These are phyloP conservation scores for Ophonus ardosiacus DNA, from an alignment of 2,888 invertebrate genomes.

Conservation along the genomic window DNA sequence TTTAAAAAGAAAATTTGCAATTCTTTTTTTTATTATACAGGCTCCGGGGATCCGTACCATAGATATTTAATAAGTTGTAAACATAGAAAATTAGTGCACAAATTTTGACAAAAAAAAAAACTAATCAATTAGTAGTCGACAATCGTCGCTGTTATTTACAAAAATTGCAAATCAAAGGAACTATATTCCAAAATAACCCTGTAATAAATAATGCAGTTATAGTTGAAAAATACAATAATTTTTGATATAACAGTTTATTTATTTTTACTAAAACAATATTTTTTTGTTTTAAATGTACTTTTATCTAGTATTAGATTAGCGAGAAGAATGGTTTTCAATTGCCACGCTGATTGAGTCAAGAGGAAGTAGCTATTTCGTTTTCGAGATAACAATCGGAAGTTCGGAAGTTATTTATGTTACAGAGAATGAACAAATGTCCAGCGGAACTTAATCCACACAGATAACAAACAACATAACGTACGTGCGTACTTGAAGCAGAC, in stretches of 20 bases:
- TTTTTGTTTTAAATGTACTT: not conserved
- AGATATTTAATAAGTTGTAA: no score
- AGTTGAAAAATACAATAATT: no score
- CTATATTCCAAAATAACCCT: no score
- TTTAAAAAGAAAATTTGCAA: no score
- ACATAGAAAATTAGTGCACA: no score
- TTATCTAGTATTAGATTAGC: not conserved
- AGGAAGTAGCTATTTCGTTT: not conserved
- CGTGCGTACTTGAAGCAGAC: not conserved
- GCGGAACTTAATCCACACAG: conserved; percentile 6
- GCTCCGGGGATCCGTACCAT: no score
- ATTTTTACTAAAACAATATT: not conserved
- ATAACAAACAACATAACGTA: not conserved
- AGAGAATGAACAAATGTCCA: conserved; percentile 22
- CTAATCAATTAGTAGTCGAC: no score
- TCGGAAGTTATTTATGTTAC: conserved; percentile 36
- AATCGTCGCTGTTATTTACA: no score
- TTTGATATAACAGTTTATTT: not conserved
- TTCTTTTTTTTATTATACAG: no score
- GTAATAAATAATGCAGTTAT: no score
- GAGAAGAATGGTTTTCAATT: conserved; percentile 1
- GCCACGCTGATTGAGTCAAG: not conserved
- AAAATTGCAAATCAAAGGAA: no score
- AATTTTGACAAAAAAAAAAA: no score
- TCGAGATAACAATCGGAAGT: conserved; percentile 40